Evolutionary conservation across 2,888 invertebrate genomes (phyloP).

Genomic region (Apodemia hepburni): DNA sequence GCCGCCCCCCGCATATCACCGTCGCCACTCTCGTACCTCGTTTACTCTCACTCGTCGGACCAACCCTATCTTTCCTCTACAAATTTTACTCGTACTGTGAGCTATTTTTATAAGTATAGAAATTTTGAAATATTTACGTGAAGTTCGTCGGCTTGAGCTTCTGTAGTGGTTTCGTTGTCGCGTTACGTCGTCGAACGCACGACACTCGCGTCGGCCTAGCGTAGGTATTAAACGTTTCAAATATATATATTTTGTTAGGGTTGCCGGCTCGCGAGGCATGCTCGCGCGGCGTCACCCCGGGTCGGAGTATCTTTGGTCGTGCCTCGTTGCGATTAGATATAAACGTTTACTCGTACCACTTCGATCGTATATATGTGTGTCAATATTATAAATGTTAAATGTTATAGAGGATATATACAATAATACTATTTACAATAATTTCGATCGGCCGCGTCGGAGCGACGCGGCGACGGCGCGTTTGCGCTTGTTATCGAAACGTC

Average conservation of each 20-base stretch:
- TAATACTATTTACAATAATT: slow-evolving; percentile 2
- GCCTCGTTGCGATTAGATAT: not conserved
- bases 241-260: not conserved
- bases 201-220: slow-evolving; percentile 10
- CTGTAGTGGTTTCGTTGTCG: slow-evolving; percentile 30
- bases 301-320: not conserved
- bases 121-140: slow-evolving; percentile 42
- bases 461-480: slow-evolving; percentile 23
- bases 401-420: slow-evolving; percentile 33
- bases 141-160: slow-evolving; percentile 41
- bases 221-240: not conserved
- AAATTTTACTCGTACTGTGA: slow-evolving; percentile 33
- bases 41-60: slow-evolving; percentile 34
- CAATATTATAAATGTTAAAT: slow-evolving; percentile 38
- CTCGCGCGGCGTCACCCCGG: not conserved
- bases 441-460: slow-evolving; percentile 15
- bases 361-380: slow-evolving; percentile 32
- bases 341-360: slow-evolving; percentile 25
- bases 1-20: slow-evolving; percentile 17
- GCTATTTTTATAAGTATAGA: slow-evolving; percentile 41
- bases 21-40: slow-evolving; percentile 33
- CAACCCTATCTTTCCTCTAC: slow-evolving; percentile 37
- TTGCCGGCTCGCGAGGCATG: not conserved
- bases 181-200: slow-evolving; percentile 6
- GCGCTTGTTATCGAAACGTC: slow-evolving; percentile 4